Percentiles rank a stretch among this genome's conserved stretches.
Evolutionary conservation across 1,140 invertebrate genomes (phyloP).

Genomic region (Carcinoscorpius rotundicauda): DNA sequence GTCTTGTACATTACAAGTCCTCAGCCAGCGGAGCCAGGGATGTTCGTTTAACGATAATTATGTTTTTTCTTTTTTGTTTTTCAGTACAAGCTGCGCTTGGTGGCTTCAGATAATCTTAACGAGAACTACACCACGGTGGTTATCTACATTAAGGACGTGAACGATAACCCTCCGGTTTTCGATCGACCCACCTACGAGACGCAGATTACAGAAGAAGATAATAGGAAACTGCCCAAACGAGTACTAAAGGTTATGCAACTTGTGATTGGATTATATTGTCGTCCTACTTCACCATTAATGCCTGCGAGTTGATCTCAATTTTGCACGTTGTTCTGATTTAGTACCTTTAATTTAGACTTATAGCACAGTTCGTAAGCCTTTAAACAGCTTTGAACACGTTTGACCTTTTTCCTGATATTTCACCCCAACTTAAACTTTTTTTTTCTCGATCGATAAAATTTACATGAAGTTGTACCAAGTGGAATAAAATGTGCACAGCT

Average conservation of each 20-base stretch:
- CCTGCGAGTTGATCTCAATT: conserved; percentile 1
- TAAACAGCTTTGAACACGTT: background rate
- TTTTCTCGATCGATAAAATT: too few relatives aligned
- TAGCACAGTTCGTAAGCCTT: background rate
- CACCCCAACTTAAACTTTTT: conserved; percentile 18
- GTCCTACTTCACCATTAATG: background rate
- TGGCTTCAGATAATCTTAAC: conserved; percentile 86
- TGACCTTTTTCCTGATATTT: background rate
- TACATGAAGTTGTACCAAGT: too few relatives aligned
- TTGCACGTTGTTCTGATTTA: background rate
- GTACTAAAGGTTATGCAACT: conserved; percentile 65
- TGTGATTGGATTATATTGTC: background rate
- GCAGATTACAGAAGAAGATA: conserved; percentile 88
- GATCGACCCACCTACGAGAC: conserved; percentile 84
- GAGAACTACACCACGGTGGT: conserved; percentile 90
- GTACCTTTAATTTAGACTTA: background rate
- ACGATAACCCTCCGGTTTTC: conserved; percentile 80
- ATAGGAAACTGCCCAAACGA: conserved; percentile 80
- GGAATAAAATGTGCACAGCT: too few relatives aligned
- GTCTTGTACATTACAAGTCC: too few relatives aligned
- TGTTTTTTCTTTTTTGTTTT: conserved; percentile 13
- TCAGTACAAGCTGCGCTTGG: conserved; percentile 80
- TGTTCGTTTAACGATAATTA: too few relatives aligned
- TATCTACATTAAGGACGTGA: conserved; percentile 88
- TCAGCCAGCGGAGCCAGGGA: too few relatives aligned